Base-by-base conservation (phyloP, 2,113 vertebrate genomes). In the Pavo muticus region DNA sequence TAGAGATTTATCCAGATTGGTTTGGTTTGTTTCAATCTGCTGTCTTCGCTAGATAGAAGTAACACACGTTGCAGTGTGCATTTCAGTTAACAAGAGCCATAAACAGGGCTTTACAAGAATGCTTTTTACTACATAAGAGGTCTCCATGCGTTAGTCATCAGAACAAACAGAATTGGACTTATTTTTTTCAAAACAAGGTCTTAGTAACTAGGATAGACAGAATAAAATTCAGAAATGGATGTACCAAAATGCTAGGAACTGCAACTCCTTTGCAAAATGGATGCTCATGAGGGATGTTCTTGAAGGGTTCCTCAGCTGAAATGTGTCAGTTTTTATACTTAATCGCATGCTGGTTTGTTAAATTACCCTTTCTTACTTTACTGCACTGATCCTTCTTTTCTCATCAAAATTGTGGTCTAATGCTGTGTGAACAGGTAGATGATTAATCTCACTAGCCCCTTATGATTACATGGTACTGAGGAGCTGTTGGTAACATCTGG, bases 1-100 rank as follows among this genome's bases (percentile, higher is more conserved):
- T 37, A 11, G 56, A 56, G 15, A 30, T 74, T 17, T 35, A 40
- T 52, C 44, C 0, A 0, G 29, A 17, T 11, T 40, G 32, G 29
- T 59, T 64, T 63, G 32, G 32, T 52, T 64, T 63, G 32, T 74
- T 88, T 40, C 75, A 15, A 0, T 50, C 48, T 14, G 7, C 40
- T 56, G 35, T 37, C 44, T 47, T 70, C 0, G 3, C 42, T 30
- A n/a, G 23, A 4, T 2, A 74, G 44, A 1, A 1, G 39, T 23
- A 54, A 60, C 44, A 16, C 30, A 3, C 6, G 1, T 7, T 39
- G 42, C 37, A 7, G 14, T 5, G 27, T 32, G 20, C 14, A 3
- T 8, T 73, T 44, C 16, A 1, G 0, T 15, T 80, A 79, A 39
- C 8, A 59, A 57, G 23, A 50, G 47, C n/a, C 56, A 14, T 50